These are phyloP conservation scores for Catocala nupta DNA, from an alignment of 2,888 invertebrate species.

Conservation along the genomic window DNA sequence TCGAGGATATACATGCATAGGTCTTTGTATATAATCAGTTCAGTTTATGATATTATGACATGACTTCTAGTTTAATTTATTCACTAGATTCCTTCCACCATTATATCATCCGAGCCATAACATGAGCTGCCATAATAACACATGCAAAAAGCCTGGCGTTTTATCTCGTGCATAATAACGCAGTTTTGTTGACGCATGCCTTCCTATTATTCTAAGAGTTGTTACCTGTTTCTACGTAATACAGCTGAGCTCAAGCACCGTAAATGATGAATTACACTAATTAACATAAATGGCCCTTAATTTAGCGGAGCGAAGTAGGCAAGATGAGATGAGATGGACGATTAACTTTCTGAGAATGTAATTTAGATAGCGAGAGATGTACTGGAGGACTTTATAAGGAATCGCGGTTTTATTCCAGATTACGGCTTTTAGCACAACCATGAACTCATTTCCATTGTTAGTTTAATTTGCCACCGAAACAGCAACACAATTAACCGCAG, in stretches of 20 bases:
- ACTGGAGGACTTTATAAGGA: slow-evolving; percentile 64
- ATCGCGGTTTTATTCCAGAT: slow-evolving; percentile 60
- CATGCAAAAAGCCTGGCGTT: too few relatives aligned
- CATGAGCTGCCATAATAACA: too few relatives aligned
- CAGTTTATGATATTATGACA: too few relatives aligned
- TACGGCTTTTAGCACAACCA: slow-evolving; percentile 47
- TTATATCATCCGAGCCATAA: too few relatives aligned
- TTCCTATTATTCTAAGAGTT: slow-evolving; percentile 2
- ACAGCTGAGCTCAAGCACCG: neutral
- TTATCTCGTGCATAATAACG: neutral
- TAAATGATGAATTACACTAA: slow-evolving; percentile 10
- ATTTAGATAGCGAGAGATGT: slow-evolving; percentile 28
- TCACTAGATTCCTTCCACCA: too few relatives aligned
- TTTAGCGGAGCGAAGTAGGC: slow-evolving; percentile 9
- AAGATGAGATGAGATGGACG: slow-evolving; percentile 7
- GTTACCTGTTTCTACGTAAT: slow-evolving; percentile 9
- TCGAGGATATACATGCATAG: too few relatives aligned
- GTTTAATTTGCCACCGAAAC: slow-evolving; percentile 65
- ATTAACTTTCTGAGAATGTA: slow-evolving; percentile 30
- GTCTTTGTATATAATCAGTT: too few relatives aligned
- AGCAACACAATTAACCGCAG: slow-evolving; percentile 51
- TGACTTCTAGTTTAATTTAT: too few relatives aligned
- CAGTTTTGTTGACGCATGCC: neutral
- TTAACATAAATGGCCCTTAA: slow-evolving; percentile 16
- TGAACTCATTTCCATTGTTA: slow-evolving; percentile 73